Percentiles rank a stretch among this genome's conserved stretches.
Evolutionary conservation across 2,797 vertebrate genomes (phyloP).

Genomic region (Taeniopygia guttata): DNA sequence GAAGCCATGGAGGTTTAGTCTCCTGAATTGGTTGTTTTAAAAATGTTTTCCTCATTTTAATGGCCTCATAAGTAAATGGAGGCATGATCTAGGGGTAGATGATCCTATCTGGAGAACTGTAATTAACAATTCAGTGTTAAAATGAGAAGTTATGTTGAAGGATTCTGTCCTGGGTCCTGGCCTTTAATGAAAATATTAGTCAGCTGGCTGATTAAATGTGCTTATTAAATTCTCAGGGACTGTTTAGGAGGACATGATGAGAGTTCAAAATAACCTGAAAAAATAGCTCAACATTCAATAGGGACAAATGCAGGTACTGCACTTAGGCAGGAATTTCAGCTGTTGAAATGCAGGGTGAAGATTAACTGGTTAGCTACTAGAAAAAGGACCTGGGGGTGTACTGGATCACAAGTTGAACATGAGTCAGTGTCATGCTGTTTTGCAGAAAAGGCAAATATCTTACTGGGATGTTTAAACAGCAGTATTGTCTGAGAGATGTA

Average conservation of each 20-base stretch:
- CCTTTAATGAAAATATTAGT: constrained; percentile 6
- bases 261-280: constrained; percentile 16
- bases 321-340: not conserved
- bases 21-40: not conserved
- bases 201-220: not conserved
- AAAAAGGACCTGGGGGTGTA: constrained; percentile 57
- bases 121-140: not conserved
- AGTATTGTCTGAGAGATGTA: not conserved
- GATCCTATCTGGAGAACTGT: not conserved
- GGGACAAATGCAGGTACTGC: not conserved
- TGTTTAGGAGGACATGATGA: not conserved
- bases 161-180: not conserved
- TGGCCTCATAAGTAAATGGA: not conserved
- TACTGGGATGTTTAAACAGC: not conserved
- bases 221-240: constrained; percentile 7
- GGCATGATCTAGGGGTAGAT: not conserved
- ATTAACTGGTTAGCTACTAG: constrained; percentile 26
- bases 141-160: not conserved
- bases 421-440: constrained; percentile 59
- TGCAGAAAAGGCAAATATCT: constrained; percentile 31
- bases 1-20: not conserved
- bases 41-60: not conserved
- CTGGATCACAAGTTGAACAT: constrained; percentile 59
- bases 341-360: not conserved
- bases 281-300: not conserved